Conservation (phyloP, 2,113 vertebrate species). For the Eupsittula cactorum region DNA sequence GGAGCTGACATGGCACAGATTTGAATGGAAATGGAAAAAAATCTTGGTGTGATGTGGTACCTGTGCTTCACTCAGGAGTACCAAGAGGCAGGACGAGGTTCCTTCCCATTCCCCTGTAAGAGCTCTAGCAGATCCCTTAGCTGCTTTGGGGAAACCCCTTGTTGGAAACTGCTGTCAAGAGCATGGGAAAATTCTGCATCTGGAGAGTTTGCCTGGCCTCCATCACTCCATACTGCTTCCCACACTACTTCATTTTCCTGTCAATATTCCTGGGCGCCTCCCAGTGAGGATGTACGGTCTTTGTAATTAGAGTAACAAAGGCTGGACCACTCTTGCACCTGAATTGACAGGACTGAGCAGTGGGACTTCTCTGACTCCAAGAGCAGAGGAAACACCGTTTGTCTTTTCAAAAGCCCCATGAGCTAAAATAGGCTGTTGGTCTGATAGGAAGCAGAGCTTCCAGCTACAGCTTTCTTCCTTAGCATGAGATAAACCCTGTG, state of each 20-base stretch:
- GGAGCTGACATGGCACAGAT: neutral
- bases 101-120: neutral
- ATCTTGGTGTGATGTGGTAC: neutral
- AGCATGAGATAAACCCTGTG: neutral
- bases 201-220: neutral
- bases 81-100: neutral
- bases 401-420: conserved; percentile 12
- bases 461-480: conserved; percentile 23
- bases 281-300: accelerated
- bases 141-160: neutral
- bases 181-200: neutral
- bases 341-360: neutral
- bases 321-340: neutral
- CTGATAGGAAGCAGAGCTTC: conserved; percentile 52
- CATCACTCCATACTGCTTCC: neutral
- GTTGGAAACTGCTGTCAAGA: neutral
- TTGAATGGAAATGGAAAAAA: neutral
- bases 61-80: neutral
- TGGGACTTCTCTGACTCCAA: neutral
- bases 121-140: neutral
- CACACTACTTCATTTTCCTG: neutral
- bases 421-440: conserved; percentile 27
- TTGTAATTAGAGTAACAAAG: neutral
- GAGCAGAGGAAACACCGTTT: neutral
- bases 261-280: neutral